Evolutionary conservation across 2,888 invertebrate species (phyloP).

Genomic region (Netelia inedita): DNA sequence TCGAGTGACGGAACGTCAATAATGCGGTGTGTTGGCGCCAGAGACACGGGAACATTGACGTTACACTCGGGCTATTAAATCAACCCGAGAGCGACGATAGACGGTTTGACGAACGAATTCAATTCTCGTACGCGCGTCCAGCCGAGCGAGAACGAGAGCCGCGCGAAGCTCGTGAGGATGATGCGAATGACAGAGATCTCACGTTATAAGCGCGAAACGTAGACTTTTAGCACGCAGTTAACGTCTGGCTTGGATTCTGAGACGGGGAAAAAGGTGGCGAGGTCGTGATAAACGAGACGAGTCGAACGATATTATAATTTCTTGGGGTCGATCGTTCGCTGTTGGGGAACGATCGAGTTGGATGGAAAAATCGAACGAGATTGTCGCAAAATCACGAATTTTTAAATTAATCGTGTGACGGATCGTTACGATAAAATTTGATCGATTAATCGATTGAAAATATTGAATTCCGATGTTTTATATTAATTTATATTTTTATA

Average conservation of each 20-base stretch:
- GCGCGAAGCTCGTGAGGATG: slow-evolving; percentile 53
- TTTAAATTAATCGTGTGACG: too few species aligned
- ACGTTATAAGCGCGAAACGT: background rate
- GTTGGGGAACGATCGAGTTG: too few species aligned
- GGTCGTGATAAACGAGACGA: too few species aligned
- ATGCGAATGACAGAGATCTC: slow-evolving; percentile 62
- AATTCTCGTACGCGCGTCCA: slow-evolving; percentile 50
- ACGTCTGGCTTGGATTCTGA: background rate
- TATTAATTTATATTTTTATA: too few species aligned
- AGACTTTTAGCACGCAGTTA: too few species aligned
- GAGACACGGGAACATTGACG: slow-evolving; percentile 34
- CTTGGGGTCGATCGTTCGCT: too few species aligned
- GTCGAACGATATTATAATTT: too few species aligned
- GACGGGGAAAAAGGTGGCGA: too few species aligned
- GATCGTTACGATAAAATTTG: too few species aligned
- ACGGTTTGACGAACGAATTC: slow-evolving; percentile 45
- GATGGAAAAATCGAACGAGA: background rate
- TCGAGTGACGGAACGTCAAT: slow-evolving; percentile 52
- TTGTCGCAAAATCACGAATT: background rate
- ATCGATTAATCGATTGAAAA: too few species aligned
- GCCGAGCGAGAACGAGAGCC: slow-evolving; percentile 41
- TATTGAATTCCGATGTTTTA: too few species aligned
- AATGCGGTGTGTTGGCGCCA: slow-evolving; percentile 57
- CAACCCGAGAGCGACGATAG: slow-evolving; percentile 23
- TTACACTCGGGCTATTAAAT: slow-evolving; percentile 51